Percentiles rank a stretch among this genome's conserved stretches.
Conservation (phyloP, 2,113 vertebrate genomes). For the Himantopus leucocephalus region DNA sequence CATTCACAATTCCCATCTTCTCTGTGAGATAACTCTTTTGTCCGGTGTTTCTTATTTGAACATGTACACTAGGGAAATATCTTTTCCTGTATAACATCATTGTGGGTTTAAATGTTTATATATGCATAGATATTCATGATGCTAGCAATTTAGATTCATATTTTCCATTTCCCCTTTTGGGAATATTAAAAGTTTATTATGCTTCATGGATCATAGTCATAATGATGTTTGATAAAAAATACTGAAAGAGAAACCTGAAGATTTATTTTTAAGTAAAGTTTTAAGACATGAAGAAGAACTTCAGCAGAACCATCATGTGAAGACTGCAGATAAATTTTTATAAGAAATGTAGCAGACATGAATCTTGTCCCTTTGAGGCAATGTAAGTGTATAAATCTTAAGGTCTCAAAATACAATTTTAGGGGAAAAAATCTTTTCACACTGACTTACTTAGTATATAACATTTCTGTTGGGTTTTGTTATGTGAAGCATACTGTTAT, state of each 20-base stretch:
- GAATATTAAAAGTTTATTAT: conserved; percentile 7
- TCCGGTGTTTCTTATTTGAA: not conserved
- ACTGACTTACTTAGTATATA: not conserved
- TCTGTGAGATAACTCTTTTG: conserved; percentile 6
- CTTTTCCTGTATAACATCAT: not conserved
- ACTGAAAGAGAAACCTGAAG: not conserved
- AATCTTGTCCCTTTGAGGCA: not conserved
- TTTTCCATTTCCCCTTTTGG: not conserved
- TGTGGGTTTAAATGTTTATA: conserved; percentile 10
- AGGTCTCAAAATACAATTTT: not conserved
- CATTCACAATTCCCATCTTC: not conserved
- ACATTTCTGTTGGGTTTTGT: not conserved
- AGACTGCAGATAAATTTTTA: not conserved
- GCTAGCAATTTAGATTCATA: conserved; percentile 9
- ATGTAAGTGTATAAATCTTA: not conserved
- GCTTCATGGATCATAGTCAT: not conserved
- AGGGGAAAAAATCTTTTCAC: not conserved
- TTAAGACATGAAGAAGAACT: not conserved
- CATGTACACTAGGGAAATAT: conserved; percentile 16
- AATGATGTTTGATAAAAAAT: not conserved
- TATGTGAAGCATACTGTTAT: not conserved
- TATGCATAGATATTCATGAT: conserved; percentile 25
- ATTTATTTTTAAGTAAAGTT: conserved; percentile 7
- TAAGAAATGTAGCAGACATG: not conserved
- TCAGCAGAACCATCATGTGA: not conserved